Evolutionary conservation across 30 jellyfish, hydroid and myxozoan species (phyloP).

Genomic region (Hydractinia echinata): DNA sequence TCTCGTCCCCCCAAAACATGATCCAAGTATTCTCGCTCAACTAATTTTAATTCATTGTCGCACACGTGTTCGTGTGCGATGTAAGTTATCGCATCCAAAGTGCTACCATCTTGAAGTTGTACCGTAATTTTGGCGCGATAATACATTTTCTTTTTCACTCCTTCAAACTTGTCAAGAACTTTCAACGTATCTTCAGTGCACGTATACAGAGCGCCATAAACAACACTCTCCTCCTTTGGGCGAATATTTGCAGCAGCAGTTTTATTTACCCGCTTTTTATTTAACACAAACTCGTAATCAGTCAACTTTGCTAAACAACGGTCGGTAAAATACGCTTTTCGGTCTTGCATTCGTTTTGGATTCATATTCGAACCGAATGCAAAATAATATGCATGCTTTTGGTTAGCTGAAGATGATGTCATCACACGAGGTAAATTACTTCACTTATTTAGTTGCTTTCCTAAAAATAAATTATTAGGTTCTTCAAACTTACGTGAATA

Average conservation of each 20-base stretch:
- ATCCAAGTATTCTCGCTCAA: slow-evolving; percentile 42
- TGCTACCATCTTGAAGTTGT: slow-evolving; percentile 18
- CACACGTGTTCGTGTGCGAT: slow-evolving; percentile 38
- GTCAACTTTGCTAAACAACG: slow-evolving; percentile 49
- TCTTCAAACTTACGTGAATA: too few species aligned
- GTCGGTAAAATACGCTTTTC: slow-evolving; percentile 35
- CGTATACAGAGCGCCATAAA: slow-evolving; percentile 63
- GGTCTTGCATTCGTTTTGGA: slow-evolving; percentile 55
- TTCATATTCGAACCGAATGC: slow-evolving; percentile 90
- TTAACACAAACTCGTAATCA: slow-evolving; percentile 42
- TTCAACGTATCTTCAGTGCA: slow-evolving; percentile 36
- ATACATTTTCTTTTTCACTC: slow-evolving; percentile 50
- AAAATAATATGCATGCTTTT: slow-evolving; percentile 21
- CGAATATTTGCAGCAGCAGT: slow-evolving; percentile 77
- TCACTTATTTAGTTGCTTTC: too few species aligned
- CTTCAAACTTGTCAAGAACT: slow-evolving; percentile 66
- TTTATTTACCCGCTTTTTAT: slow-evolving; percentile 38
- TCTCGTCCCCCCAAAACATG: slow-evolving; percentile 65
- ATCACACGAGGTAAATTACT: too few species aligned
- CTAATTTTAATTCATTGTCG: slow-evolving; percentile 21
- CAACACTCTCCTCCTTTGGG: slow-evolving; percentile 25
- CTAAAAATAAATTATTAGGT: too few species aligned
- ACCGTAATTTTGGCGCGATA: slow-evolving; percentile 32
- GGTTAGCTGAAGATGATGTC: too few species aligned
- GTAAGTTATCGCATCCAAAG: slow-evolving; percentile 42